Evolutionary conservation across 2,888 invertebrate species (phyloP), one percentile per base, ranked within the genome.

Genomic region (Alloscopus bannaensis): DNA sequence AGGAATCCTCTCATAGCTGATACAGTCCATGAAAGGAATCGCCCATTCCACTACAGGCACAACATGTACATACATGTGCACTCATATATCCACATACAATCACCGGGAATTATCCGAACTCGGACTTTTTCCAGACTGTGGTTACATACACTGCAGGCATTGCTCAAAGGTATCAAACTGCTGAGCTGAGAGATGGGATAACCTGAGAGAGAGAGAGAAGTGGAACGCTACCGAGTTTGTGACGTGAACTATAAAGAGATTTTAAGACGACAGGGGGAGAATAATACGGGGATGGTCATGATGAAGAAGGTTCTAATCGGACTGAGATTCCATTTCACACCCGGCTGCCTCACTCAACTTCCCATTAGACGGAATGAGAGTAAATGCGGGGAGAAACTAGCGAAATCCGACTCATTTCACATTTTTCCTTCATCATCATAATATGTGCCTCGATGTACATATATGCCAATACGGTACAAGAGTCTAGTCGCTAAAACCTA

Each of bases 241-340:
- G 64, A 65, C 62, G 52, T 52, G 64, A 64, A 57, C 57, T 65
- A n/a, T n/a, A 73, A 59, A 65, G 40, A 62, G 64, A 65, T 65
- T 73, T 73, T 57, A 65, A 57, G 65, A 57, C 29, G 20, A 29
- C 31, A 29, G 29, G 22, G 16, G 57, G 57, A 70, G 45, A 68
- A 68, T 69, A 69, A 50, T 76, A 77, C 45, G 70, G 70, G 69
- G 45, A 65, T 72, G 79, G 78, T 70, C 77, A 78, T 79, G 70
- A 79, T 79, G 72, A 79, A 69, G 78, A 78, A 79, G 79, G 71
- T 79, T 72, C 79, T 79, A 79, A 79, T 79, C 79, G 72, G 79
- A 60, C 80, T 80, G 64, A 77, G 83, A 81, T 80, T 83, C 83
- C 80, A 81, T 83, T 83, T 83, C 83, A 83, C 83, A 83, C 81